These are phyloP conservation scores for Reticulitermes lucifugus DNA, from an alignment of 2,888 invertebrate species.

Conservation along the genomic window DNA sequence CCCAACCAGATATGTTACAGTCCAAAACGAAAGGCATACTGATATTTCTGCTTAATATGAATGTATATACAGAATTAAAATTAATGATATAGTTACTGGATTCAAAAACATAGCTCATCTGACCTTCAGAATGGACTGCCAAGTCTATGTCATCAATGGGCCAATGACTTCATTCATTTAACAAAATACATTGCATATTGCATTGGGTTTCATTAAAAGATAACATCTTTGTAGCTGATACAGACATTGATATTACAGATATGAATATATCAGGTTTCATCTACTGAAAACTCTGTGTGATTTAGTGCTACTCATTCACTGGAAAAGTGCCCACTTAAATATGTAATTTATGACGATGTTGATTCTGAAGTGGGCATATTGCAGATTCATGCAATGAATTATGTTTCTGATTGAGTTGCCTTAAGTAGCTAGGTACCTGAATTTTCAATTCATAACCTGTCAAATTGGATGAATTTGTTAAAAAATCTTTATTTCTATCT, in stretches of 20 bases:
- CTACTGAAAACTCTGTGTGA: slow-evolving; percentile 13
- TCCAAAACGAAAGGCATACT: slow-evolving; percentile 54
- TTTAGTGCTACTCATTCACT: not conserved
- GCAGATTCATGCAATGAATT: not conserved
- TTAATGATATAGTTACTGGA: not conserved
- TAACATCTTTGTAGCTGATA: slow-evolving; percentile 5
- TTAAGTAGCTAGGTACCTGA: not conserved
- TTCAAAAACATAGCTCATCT: not conserved
- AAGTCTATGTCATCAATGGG: not conserved
- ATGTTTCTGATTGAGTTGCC: not conserved
- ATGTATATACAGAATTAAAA: not conserved
- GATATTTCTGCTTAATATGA: slow-evolving; percentile 50
- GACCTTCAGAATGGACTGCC: not conserved
- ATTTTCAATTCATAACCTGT: not conserved
- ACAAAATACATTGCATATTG: slow-evolving; percentile 2
- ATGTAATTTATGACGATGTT: not conserved
- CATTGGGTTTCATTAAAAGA: not conserved
- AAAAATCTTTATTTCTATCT: not conserved
- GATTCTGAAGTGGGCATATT: not conserved
- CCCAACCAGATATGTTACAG: slow-evolving; percentile 55
- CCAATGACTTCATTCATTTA: not conserved
- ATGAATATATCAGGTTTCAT: slow-evolving; percentile 22
- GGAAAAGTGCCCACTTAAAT: not conserved
- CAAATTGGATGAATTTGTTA: not conserved
- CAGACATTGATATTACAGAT: slow-evolving; percentile 18